Evolutionary conservation across 2,888 invertebrate genomes (phyloP).

Genomic region (Troides oblongomaculatus): DNA sequence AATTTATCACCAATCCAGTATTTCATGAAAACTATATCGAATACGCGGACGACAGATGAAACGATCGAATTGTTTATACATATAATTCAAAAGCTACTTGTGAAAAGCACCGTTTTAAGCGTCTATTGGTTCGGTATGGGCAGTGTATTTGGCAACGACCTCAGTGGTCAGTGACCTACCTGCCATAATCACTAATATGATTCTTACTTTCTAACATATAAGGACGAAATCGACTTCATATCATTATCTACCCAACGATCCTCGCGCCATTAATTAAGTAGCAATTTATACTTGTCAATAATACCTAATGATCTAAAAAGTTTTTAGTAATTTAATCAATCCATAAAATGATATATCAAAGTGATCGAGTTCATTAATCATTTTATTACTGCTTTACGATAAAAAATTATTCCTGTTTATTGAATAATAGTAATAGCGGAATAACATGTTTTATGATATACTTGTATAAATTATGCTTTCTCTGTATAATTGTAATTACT

Average conservation of each 20-base stretch:
- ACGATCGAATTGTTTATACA: slow-evolving; percentile 28
- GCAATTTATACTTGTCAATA: slow-evolving; percentile 26
- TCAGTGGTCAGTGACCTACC: slow-evolving; percentile 63
- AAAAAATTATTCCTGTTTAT: background rate
- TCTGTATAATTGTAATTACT: background rate
- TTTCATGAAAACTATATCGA: slow-evolving; percentile 8
- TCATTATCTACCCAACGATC: slow-evolving; percentile 20
- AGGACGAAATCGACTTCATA: slow-evolving; percentile 20
- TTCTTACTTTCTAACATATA: slow-evolving; percentile 32
- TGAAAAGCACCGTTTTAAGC: slow-evolving; percentile 59
- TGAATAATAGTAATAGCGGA: background rate
- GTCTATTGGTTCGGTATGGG: slow-evolving; percentile 56
- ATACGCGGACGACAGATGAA: slow-evolving; percentile 18
- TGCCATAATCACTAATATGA: slow-evolving; percentile 35
- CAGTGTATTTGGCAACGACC: slow-evolving; percentile 76
- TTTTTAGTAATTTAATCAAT: slow-evolving; percentile 14
- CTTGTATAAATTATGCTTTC: background rate
- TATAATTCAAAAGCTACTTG: slow-evolving; percentile 33
- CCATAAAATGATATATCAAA: slow-evolving; percentile 8
- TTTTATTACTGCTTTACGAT: background rate
- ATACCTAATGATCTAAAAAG: slow-evolving; percentile 11
- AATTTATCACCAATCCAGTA: slow-evolving; percentile 35
- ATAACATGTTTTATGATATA: background rate
- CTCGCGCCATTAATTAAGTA: slow-evolving; percentile 16
- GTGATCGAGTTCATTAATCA: slow-evolving; percentile 4